Conservation (phyloP, 2,888 invertebrate species). For the Tricholauxania praeusta region DNA sequence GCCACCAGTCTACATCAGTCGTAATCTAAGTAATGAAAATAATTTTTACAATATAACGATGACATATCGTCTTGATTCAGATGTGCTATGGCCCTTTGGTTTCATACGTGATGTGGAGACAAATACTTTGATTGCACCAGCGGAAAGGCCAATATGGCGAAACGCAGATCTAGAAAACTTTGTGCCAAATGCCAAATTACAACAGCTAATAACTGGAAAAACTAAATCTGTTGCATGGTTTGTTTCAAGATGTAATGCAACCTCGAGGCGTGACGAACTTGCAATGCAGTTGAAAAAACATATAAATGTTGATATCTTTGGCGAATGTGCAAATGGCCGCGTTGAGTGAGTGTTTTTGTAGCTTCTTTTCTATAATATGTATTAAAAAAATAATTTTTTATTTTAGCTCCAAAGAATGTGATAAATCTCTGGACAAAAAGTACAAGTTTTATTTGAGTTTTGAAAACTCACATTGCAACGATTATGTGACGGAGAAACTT, state of each 20-base stretch:
- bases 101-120: constrained; percentile 54
- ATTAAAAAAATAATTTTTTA: no score
- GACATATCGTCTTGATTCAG: constrained; percentile 71
- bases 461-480: constrained; percentile 74
- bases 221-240: constrained; percentile 71
- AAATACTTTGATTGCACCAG: constrained; percentile 57
- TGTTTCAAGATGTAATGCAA: constrained; percentile 70
- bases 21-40: constrained; percentile 55
- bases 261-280: constrained; percentile 67
- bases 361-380: no score
- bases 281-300: constrained; percentile 70
- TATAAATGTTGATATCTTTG: constrained; percentile 74
- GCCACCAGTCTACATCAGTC: constrained; percentile 61
- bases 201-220: constrained; percentile 56
- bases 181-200: constrained; percentile 10
- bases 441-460: constrained; percentile 75
- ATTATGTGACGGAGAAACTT: constrained; percentile 75
- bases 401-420: constrained; percentile 43
- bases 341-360: no score
- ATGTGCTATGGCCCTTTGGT: constrained; percentile 68
- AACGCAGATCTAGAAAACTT: constrained; percentile 17
- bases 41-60: constrained; percentile 72
- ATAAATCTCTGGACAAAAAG: constrained; percentile 60
- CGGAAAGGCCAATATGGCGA: constrained; percentile 52
- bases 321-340: constrained; percentile 52